phyloP scores from a whole-genome alignment of 2,113 vertebrate genomes.

The Eleginops maclovinus region DNA sequence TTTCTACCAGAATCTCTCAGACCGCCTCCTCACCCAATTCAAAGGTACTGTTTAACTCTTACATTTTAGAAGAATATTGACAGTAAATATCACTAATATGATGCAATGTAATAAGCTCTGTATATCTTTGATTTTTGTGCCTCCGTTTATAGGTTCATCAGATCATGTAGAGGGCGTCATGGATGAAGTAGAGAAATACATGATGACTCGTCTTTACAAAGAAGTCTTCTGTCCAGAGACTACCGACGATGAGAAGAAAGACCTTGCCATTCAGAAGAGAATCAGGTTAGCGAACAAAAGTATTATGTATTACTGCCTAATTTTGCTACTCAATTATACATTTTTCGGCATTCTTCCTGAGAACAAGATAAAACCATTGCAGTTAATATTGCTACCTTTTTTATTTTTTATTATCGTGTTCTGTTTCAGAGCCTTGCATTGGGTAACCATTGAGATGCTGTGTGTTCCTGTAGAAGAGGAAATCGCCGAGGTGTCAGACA shows the following conservation, averaged over 20 bases:
- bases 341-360: not conserved
- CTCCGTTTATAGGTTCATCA: constrained; percentile 83
- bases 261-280: constrained; percentile 92
- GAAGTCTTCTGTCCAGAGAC: constrained; percentile 96
- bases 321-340: not conserved
- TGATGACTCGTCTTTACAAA: constrained; percentile 96
- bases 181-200: constrained; percentile 96
- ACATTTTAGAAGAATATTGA: not conserved
- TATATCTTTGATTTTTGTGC: not conserved
- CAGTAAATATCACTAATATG: not conserved
- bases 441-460: constrained; percentile 97
- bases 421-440: constrained; percentile 89
- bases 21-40: constrained; percentile 90
- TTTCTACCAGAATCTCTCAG: constrained; percentile 96
- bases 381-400: not conserved
- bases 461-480: constrained; percentile 96
- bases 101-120: not conserved
- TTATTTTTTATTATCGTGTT: not conserved
- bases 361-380: not conserved
- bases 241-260: constrained; percentile 97
- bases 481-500: constrained; percentile 93
- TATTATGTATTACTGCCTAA: not conserved
- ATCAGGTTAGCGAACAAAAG: constrained; percentile 87
- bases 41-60: constrained; percentile 86
- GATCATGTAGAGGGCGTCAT: constrained; percentile 92